A percentile compares a stretch with the other conserved stretches of the same genome.
These are phyloP conservation scores for Anthoscopus minutus DNA, from an alignment of 2,113 vertebrate genomes.

Conservation along the genomic window DNA sequence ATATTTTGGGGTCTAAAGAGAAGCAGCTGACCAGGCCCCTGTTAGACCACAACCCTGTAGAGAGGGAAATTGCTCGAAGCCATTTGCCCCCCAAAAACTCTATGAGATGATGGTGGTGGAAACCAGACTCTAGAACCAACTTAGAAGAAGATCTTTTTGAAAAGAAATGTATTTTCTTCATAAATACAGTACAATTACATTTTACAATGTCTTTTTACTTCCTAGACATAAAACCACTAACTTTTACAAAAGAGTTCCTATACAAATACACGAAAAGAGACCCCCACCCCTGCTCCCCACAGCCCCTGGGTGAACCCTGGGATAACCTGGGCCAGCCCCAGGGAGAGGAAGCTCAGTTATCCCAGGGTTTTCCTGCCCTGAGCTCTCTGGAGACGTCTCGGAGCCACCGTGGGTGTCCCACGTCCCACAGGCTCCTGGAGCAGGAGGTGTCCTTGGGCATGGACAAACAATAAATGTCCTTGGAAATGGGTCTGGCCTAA, in stretches of 20 bases:
- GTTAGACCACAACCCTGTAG: neutral
- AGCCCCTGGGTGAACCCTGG: neutral
- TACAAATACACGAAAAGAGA: slow-evolving; percentile 52
- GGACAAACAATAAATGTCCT: no score
- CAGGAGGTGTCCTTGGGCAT: neutral
- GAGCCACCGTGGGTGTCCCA: neutral
- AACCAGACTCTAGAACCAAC: slow-evolving; percentile 14
- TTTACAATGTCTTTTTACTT: slow-evolving; percentile 53
- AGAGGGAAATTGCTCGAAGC: neutral
- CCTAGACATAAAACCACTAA: slow-evolving; percentile 63
- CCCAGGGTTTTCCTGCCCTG: neutral
- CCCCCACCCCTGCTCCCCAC: neutral
- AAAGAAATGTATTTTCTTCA: slow-evolving; percentile 68
- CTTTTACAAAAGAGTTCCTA: slow-evolving; percentile 55
- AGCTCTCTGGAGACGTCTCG: fast-evolving
- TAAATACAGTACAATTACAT: slow-evolving; percentile 70
- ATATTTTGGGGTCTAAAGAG: neutral
- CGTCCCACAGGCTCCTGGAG: neutral
- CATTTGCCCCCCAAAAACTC: neutral
- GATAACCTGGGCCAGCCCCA: neutral
- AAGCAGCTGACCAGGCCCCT: neutral
- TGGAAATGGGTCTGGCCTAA: neutral
- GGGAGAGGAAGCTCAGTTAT: neutral
- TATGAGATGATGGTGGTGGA: neutral
- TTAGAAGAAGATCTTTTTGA: slow-evolving; percentile 10